Conservation (phyloP, 2,113 vertebrate species). For the Pomatostomus ruficeps region DNA sequence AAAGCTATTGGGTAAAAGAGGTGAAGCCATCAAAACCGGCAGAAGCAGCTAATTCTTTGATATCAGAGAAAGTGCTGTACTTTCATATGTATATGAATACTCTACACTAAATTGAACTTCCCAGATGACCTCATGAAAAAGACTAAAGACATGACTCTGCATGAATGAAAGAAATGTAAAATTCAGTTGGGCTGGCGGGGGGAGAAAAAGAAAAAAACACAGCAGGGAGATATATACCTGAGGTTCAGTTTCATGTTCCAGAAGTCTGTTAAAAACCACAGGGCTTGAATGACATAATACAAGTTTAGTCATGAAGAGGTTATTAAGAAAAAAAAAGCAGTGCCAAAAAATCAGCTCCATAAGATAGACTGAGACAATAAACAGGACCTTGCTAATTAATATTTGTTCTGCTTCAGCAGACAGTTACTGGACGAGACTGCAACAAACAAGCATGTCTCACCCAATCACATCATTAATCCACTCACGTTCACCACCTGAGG, state of each 20-base stretch:
- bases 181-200: fast-evolving
- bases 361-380: conserved; percentile 52
- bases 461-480: conserved; percentile 65
- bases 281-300: not conserved
- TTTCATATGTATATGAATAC: not conserved
- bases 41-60: not conserved
- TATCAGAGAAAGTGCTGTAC: not conserved
- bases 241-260: not conserved
- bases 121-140: not conserved
- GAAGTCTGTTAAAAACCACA: not conserved
- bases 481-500: conserved; percentile 66
- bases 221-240: not conserved
- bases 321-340: not conserved
- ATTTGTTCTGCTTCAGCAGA: conserved; percentile 67
- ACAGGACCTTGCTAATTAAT: conserved; percentile 64
- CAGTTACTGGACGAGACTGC: conserved; percentile 33
- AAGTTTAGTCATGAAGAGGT: not conserved
- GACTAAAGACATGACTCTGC: not conserved
- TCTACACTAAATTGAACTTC: not conserved
- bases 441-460: conserved; percentile 56
- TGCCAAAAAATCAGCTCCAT: conserved; percentile 26
- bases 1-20: not conserved
- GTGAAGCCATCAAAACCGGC: not conserved
- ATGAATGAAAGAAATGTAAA: not conserved
- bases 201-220: not conserved